Evolutionary conservation across 2,888 invertebrate species (phyloP).

Genomic region (Dasypogon diadema): DNA sequence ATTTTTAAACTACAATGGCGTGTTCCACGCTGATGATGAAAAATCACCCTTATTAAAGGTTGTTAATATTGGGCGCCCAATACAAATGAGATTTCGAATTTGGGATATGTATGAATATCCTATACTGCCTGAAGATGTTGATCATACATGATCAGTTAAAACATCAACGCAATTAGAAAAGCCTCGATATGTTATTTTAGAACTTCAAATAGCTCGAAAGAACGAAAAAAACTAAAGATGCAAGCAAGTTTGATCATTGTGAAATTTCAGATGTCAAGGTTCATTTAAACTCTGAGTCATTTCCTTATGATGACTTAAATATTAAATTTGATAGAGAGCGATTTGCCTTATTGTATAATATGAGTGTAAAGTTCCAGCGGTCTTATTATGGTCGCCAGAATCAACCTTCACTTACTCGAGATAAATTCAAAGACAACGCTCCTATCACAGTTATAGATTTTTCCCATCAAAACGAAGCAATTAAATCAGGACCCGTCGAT

Average conservation of each 20-base stretch:
- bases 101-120: constrained; percentile 50
- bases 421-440: constrained; percentile 58
- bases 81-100: constrained; percentile 29
- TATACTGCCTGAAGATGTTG: constrained; percentile 59
- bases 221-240: constrained; percentile 62
- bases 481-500: constrained; percentile 59
- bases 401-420: constrained; percentile 54
- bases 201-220: constrained; percentile 61
- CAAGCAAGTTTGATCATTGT: constrained; percentile 57
- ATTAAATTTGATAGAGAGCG: constrained; percentile 59
- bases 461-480: constrained; percentile 59
- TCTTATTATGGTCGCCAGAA: constrained; percentile 55
- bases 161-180: constrained; percentile 58
- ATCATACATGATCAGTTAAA: constrained; percentile 62
- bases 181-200: constrained; percentile 62
- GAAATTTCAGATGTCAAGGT: constrained; percentile 63
- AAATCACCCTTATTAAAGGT: constrained; percentile 28
- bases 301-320: constrained; percentile 63
- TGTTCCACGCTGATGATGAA: constrained; percentile 53
- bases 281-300: constrained; percentile 63
- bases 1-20: constrained; percentile 58
- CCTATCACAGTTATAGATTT: constrained; percentile 60
- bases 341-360: constrained; percentile 59
- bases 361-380: constrained; percentile 59
- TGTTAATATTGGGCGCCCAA: constrained; percentile 16